Conservation (phyloP, 2,888 invertebrate genomes). For the Aspidapion aeneum region DNA sequence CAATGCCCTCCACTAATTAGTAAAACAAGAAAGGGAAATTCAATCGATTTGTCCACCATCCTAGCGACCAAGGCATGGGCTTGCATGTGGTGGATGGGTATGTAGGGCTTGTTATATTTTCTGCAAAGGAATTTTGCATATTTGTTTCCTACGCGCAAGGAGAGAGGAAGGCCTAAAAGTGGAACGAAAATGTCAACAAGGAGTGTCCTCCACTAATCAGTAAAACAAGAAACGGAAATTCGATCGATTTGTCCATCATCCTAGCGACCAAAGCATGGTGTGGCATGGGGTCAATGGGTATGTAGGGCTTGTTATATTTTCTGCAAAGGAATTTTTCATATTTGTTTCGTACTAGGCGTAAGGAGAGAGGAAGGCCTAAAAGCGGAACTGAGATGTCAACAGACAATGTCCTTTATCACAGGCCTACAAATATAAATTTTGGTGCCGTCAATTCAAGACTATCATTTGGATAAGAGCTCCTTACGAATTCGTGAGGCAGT, state of each 20-base stretch:
- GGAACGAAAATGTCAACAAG: background rate
- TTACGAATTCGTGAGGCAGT: too few species aligned
- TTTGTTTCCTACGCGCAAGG: slow-evolving; percentile 74
- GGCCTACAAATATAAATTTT: too few species aligned
- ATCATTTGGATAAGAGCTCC: too few species aligned
- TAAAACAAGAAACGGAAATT: slow-evolving; percentile 60
- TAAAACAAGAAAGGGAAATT: slow-evolving; percentile 86
- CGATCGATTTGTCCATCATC: slow-evolving; percentile 63
- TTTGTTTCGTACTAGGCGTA: slow-evolving; percentile 69
- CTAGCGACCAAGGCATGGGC: slow-evolving; percentile 92
- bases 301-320: slow-evolving; percentile 70
- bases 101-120: slow-evolving; percentile 70
- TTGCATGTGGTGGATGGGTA: slow-evolving; percentile 99
- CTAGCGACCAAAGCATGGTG: slow-evolving; percentile 92
- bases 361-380: slow-evolving; percentile 69
- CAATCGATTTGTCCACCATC: slow-evolving; percentile 63
- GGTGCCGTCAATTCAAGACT: too few species aligned
- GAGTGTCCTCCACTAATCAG: slow-evolving; percentile 5
- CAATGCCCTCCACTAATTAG: slow-evolving; percentile 94
- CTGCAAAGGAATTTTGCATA: slow-evolving; percentile 76
- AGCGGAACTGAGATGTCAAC: background rate
- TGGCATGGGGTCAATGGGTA: slow-evolving; percentile 99
- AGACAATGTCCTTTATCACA: too few species aligned
- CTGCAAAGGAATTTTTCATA: slow-evolving; percentile 76
- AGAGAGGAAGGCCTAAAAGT: slow-evolving; percentile 64